Percentiles rank a stretch among this genome's conserved stretches.
Evolutionary conservation across 2,113 vertebrate genomes (phyloP).

Genomic region (Mionectes macconnelli): DNA sequence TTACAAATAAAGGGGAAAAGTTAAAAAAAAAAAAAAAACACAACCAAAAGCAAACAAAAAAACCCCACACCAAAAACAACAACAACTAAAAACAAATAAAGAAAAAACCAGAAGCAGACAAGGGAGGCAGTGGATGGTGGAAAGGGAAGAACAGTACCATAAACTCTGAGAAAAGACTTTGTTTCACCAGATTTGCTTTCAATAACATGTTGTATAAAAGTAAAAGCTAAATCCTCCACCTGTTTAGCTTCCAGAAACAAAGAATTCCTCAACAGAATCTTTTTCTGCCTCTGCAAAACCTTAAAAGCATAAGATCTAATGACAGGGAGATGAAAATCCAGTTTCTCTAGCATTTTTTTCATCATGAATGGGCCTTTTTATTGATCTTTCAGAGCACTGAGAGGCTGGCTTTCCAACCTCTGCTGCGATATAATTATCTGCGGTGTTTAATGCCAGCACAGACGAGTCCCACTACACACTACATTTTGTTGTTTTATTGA

Average conservation of each 20-base stretch:
- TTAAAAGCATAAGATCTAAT: slow-evolving; percentile 18
- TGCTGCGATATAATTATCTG: slow-evolving; percentile 17
- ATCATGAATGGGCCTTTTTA: slow-evolving; percentile 29
- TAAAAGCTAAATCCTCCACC: neutral
- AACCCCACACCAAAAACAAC: neutral
- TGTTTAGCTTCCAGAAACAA: slow-evolving; percentile 32
- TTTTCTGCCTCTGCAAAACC: neutral
- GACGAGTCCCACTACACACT: neutral
- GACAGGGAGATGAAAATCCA: slow-evolving; percentile 37
- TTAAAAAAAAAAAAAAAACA: neutral
- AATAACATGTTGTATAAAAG: neutral
- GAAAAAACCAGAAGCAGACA: neutral
- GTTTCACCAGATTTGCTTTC: neutral
- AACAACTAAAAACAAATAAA: too few relatives aligned
- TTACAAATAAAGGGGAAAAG: neutral
- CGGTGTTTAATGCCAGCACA: slow-evolving; percentile 3
- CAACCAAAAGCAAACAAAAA: too few relatives aligned
- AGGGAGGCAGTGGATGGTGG: neutral
- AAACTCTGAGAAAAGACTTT: neutral
- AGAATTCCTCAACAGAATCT: slow-evolving; percentile 22
- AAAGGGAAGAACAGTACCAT: neutral
- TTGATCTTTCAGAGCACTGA: slow-evolving; percentile 15
- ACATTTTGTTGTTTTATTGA: slow-evolving; percentile 49
- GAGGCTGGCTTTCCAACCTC: slow-evolving; percentile 15
- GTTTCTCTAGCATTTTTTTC: slow-evolving; percentile 19